These are phyloP conservation scores for Heteronetta atricapilla DNA, from an alignment of 2,113 vertebrate genomes.

Conservation along the genomic window DNA sequence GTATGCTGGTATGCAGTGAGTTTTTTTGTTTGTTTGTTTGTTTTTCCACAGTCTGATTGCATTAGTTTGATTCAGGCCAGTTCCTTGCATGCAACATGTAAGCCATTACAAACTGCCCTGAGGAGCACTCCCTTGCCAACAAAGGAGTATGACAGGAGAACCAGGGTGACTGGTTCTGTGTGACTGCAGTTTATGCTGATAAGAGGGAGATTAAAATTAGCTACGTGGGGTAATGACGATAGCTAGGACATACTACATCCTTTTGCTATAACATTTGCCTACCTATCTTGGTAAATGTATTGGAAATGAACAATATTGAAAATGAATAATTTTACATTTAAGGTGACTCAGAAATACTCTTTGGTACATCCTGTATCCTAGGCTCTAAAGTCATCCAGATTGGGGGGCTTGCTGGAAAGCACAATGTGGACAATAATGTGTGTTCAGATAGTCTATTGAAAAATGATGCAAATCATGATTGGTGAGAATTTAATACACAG, in stretches of 20 bases:
- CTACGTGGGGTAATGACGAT: background rate
- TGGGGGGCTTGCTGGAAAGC: background rate
- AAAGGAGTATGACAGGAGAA: background rate
- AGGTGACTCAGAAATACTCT: background rate
- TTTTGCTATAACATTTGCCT: background rate
- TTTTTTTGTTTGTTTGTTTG: no score
- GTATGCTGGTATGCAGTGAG: no score
- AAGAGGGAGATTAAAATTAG: background rate
- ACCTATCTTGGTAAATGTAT: background rate
- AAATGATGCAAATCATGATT: background rate
- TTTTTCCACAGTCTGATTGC: background rate
- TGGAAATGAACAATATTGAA: background rate
- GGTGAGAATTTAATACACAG: background rate
- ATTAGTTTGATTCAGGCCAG: background rate
- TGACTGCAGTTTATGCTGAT: background rate
- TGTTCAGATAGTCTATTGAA: background rate
- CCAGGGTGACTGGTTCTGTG: no score
- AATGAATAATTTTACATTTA: background rate
- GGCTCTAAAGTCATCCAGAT: background rate
- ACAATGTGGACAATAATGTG: background rate
- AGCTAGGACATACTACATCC: background rate
- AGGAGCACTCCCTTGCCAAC: background rate
- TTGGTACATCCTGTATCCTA: background rate
- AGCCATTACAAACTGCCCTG: background rate
- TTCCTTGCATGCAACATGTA: background rate